Percentiles rank a stretch among this genome's conserved stretches.
phyloP scores from a whole-genome alignment of 2,113 vertebrate species.

The Corythoichthys haematopterus region DNA sequence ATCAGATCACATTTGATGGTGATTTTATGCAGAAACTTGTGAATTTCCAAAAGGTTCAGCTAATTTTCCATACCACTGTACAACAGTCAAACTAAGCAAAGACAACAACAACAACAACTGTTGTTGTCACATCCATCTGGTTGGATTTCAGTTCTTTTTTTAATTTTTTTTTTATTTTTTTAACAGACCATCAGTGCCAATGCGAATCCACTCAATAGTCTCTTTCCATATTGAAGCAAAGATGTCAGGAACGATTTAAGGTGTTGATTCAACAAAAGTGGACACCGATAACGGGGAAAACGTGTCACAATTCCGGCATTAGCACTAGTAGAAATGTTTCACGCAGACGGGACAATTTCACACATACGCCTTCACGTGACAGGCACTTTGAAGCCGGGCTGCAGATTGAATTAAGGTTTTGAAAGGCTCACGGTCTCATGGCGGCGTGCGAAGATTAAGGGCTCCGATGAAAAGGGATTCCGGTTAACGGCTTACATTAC shows the following conservation, averaged over 20 bases:
- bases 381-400: conserved; percentile 64
- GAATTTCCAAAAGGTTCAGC: too few relatives aligned
- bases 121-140: too few relatives aligned
- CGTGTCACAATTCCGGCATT: neutral
- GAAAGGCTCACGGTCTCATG: conserved; percentile 54
- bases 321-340: neutral
- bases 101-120: too few relatives aligned
- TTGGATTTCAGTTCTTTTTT: too few relatives aligned
- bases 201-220: too few relatives aligned
- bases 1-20: too few relatives aligned
- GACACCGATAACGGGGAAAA: neutral
- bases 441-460: conserved; percentile 66
- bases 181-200: too few relatives aligned
- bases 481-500: conserved; percentile 59
- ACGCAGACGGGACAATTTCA: neutral
- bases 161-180: too few relatives aligned
- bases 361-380: conserved; percentile 19
- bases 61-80: too few relatives aligned
- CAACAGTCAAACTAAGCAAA: too few relatives aligned
- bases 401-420: conserved; percentile 67
- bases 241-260: neutral
- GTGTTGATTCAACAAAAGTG: neutral
- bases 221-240: neutral
- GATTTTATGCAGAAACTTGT: too few relatives aligned
- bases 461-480: conserved; percentile 63